Conservation (phyloP, 2,113 vertebrate genomes). For the Elaphurus davidianus region DNA sequence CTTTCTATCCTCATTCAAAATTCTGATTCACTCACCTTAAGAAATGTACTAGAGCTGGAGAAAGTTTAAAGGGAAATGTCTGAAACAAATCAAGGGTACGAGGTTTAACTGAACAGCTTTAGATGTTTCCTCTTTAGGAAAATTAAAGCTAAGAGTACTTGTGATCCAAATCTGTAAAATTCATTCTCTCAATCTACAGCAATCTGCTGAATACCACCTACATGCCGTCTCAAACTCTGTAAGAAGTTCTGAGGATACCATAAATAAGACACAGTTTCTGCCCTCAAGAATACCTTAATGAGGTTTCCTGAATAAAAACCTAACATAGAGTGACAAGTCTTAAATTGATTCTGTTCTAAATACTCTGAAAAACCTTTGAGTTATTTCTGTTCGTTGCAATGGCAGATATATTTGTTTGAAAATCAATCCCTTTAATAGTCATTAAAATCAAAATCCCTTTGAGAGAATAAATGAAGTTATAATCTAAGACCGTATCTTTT, state of each 20-base stretch:
- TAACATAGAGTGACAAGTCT: neutral
- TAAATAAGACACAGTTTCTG: neutral
- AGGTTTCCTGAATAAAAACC: neutral
- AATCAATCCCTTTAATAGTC: neutral
- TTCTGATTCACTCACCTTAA: neutral
- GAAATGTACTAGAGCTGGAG: neutral
- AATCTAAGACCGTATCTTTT: neutral
- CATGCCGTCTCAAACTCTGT: neutral
- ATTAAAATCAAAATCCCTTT: conserved; percentile 23
- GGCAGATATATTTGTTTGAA: neutral
- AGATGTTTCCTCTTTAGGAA: neutral
- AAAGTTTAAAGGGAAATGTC: neutral
- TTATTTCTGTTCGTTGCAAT: neutral
- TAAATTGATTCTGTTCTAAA: neutral
- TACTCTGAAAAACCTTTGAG: neutral
- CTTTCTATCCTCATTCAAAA: neutral
- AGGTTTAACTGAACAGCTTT: conserved; percentile 4
- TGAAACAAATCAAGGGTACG: conserved; percentile 15
- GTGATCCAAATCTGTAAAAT: neutral
- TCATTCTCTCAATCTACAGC: neutral
- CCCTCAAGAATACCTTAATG: neutral
- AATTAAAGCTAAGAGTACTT: neutral
- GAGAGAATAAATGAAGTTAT: neutral
- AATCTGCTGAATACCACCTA: neutral
- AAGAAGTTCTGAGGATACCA: neutral